Conservation (phyloP, 2,888 invertebrate species). For the Rhagium mordax region DNA sequence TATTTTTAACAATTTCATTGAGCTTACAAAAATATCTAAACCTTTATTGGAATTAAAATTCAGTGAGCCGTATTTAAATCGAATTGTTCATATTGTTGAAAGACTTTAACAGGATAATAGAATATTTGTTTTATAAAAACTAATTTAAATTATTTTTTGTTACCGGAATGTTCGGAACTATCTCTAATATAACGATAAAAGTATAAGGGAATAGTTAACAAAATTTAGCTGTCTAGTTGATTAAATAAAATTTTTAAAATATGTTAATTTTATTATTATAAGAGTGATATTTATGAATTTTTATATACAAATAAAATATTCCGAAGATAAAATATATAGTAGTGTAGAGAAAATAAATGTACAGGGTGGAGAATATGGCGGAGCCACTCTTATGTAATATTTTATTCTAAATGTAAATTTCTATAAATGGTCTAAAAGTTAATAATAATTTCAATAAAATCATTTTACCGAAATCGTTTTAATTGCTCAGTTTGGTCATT, state of each 20-base stretch:
- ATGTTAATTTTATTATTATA: neutral
- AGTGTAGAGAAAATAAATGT: neutral
- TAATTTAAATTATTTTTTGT: no score
- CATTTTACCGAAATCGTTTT: neutral
- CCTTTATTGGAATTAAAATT: neutral
- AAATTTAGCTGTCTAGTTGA: neutral
- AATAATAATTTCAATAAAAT: neutral
- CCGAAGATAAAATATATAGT: neutral
- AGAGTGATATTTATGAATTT: slow-evolving; percentile 9
- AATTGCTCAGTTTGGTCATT: neutral
- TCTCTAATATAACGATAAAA: no score
- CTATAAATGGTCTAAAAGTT: no score
- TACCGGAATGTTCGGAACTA: no score
- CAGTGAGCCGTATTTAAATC: neutral
- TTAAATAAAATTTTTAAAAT: neutral
- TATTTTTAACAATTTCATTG: slow-evolving; percentile 1
- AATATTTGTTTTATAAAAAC: neutral
- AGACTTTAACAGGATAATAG: neutral
- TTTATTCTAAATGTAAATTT: neutral
- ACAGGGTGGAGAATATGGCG: neutral
- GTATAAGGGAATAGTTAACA: no score
- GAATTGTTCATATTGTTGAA: neutral
- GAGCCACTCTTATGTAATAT: neutral
- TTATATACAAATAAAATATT: neutral
- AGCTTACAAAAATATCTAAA: slow-evolving; percentile 4